Conservation (phyloP, 2,888 invertebrate species). For the Drosophila setosimentum region DNA sequence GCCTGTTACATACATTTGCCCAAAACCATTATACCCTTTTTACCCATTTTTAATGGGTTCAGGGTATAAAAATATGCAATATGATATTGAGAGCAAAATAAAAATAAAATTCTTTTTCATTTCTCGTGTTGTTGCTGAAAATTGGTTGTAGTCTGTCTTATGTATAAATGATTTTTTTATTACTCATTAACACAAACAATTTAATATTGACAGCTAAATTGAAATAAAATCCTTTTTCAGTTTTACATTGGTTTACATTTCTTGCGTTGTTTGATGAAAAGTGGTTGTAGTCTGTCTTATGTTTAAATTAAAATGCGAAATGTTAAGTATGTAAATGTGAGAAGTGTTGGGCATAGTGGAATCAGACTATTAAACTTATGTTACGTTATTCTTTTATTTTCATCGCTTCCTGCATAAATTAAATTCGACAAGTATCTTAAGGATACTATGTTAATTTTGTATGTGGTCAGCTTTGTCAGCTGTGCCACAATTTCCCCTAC, state of each 20-base stretch:
- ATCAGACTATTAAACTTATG: background rate
- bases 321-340: background rate
- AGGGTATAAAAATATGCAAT: too few species aligned
- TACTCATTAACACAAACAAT: too few species aligned
- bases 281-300: too few species aligned
- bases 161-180: too few species aligned
- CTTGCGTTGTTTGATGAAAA: too few species aligned
- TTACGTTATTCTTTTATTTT: background rate
- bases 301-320: background rate
- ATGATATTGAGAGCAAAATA: background rate
- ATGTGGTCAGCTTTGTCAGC: conserved; percentile 25
- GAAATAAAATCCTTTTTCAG: background rate
- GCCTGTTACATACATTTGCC: too few species aligned
- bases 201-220: background rate
- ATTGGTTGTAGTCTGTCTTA: too few species aligned
- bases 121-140: too few species aligned
- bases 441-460: conserved; percentile 1
- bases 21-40: too few species aligned
- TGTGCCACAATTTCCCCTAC: conserved; percentile 4
- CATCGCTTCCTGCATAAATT: background rate
- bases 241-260: too few species aligned
- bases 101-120: background rate
- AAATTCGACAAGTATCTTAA: background rate
- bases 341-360: background rate
- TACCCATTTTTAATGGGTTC: too few species aligned